phyloP scores from a whole-genome alignment of 2,888 invertebrate species.

The Ormyrus labotus region DNA sequence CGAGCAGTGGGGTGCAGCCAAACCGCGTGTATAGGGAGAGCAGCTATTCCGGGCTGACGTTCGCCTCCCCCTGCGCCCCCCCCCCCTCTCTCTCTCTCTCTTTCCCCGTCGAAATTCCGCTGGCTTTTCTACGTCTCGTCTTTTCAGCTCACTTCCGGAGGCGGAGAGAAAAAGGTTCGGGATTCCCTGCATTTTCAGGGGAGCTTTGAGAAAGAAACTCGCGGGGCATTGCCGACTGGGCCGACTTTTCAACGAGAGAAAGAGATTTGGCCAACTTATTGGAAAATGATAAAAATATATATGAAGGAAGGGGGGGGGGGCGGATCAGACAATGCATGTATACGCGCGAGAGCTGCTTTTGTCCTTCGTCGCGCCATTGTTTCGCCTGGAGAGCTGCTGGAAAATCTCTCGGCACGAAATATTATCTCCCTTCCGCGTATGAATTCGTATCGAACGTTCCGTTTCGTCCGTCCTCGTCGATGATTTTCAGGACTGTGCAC shows the following conservation, averaged over 20 bases:
- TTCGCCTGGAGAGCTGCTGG: not conserved
- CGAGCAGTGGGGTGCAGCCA: conserved; percentile 23
- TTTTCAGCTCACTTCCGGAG: conserved; percentile 48
- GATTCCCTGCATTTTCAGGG: conserved; percentile 1
- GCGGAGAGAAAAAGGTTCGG: not conserved
- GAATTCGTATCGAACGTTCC: too few species aligned
- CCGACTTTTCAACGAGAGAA: not conserved
- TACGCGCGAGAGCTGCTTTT: not conserved
- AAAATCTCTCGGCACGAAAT: too few species aligned
- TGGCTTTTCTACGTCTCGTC: conserved; percentile 42
- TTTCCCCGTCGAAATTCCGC: conserved; percentile 32
- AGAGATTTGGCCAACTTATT: conserved; percentile 38
- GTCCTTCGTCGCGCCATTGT: not conserved
- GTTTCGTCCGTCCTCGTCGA: too few species aligned
- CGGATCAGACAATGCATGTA: too few species aligned
- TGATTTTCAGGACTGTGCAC: too few species aligned
- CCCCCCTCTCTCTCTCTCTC: too few species aligned
- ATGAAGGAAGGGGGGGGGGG: not conserved
- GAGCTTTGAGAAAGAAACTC: conserved; percentile 19
- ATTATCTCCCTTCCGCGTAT: too few species aligned
- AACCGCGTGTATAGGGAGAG: too few species aligned
- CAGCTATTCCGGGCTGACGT: too few species aligned
- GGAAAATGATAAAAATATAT: conserved; percentile 36
- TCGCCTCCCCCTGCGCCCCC: too few species aligned
- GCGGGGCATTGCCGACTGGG: not conserved